Evolutionary conservation across 1,140 invertebrate genomes (phyloP).

Genomic region (Eriocheir sinensis): DNA sequence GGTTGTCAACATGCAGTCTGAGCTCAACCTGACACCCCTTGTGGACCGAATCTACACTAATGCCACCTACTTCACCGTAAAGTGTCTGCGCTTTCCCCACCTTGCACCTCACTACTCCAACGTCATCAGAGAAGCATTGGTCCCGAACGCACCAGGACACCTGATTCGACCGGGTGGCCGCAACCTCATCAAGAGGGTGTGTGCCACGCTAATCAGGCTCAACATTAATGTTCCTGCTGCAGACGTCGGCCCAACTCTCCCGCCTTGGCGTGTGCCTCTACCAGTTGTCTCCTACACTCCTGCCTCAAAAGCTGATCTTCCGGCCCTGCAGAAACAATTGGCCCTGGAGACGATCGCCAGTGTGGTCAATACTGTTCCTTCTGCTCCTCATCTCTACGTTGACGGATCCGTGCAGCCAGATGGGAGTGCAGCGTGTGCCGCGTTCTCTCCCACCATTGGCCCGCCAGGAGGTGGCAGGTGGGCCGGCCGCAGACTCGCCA

Average conservation of each 20-base stretch:
- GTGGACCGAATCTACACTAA: constrained; percentile 34
- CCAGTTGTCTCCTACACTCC: no score
- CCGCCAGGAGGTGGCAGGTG: neutral
- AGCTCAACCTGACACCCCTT: constrained; percentile 31
- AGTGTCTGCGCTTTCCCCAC: constrained; percentile 51
- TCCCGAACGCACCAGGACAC: constrained; percentile 39
- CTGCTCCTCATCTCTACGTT: constrained; percentile 40
- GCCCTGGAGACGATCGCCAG: constrained; percentile 43
- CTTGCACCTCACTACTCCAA: neutral
- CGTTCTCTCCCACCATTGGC: neutral
- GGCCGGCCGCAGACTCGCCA: constrained; percentile 32
- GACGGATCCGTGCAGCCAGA: constrained; percentile 56
- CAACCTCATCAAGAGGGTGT: constrained; percentile 30
- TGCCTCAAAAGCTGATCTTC: constrained; percentile 28
- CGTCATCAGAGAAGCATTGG: constrained; percentile 31
- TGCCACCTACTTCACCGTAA: constrained; percentile 37
- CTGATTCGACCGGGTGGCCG: neutral
- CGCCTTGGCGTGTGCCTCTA: constrained; percentile 41
- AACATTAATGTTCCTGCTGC: constrained; percentile 37
- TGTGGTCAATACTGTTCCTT: constrained; percentile 20
- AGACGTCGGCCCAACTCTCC: neutral
- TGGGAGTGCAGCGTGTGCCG: constrained; percentile 43
- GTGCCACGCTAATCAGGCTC: constrained; percentile 26
- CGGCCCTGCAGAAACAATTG: constrained; percentile 27
- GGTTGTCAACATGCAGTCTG: constrained; percentile 43